These are phyloP conservation scores for Trissonchulus sp. DNA, from an alignment of 2,888 invertebrate genomes.

Conservation along the genomic window DNA sequence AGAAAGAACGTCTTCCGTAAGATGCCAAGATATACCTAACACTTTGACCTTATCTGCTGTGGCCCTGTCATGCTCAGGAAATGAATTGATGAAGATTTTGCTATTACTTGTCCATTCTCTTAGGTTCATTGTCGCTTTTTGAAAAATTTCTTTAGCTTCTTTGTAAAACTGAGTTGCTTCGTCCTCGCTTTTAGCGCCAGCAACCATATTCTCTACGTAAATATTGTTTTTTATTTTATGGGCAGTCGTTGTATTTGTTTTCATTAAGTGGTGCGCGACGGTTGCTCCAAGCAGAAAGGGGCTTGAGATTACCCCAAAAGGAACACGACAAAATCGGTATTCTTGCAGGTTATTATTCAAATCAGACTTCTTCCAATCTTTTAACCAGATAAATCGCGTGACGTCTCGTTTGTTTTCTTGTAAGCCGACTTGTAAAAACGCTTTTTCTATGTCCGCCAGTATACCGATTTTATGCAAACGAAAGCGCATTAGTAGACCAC, in stretches of 20 bases:
- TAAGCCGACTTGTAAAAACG: conserved; percentile 33
- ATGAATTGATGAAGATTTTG: too few species aligned
- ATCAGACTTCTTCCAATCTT: not conserved
- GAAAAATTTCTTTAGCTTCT: conserved; percentile 32
- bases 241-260: too few species aligned
- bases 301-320: conserved; percentile 22
- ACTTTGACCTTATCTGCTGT: not conserved
- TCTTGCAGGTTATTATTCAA: not conserved
- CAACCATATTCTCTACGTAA: too few species aligned
- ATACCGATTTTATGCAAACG: conserved; percentile 33
- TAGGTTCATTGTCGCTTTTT: conserved; percentile 16
- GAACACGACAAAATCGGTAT: conserved; percentile 22
- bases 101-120: conserved; percentile 20
- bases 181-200: too few species aligned
- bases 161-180: conserved; percentile 25
- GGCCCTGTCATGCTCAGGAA: conserved; percentile 11
- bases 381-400: conserved; percentile 35
- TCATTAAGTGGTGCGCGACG: conserved; percentile 32
- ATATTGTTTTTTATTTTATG: too few species aligned
- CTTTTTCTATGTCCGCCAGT: conserved; percentile 29
- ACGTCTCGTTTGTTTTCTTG: conserved; percentile 32
- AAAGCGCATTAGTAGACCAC: conserved; percentile 34
- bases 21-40: conserved; percentile 17
- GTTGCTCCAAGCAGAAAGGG: conserved; percentile 31
- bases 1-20: too few species aligned